phyloP scores from a whole-genome alignment of 2,113 vertebrate genomes.

The Tragulus kanchil region DNA sequence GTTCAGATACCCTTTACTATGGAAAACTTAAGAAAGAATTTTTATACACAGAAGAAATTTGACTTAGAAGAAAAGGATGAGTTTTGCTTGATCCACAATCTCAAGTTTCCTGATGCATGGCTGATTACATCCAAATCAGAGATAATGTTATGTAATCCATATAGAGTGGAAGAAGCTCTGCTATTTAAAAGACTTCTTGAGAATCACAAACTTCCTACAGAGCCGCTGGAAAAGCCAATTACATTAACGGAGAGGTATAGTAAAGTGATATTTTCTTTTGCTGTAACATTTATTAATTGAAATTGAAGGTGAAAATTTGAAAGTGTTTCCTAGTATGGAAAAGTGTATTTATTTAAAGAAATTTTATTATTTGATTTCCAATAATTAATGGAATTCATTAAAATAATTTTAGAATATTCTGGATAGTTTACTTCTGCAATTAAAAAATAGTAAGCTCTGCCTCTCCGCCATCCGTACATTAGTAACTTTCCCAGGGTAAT shows the following conservation, averaged over 20 bases:
- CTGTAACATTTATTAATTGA: conserved; percentile 28
- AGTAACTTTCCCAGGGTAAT: neutral
- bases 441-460: neutral
- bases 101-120: conserved; percentile 94
- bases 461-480: neutral
- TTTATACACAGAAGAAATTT: conserved; percentile 85
- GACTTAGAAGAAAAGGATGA: conserved; percentile 80
- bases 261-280: conserved; percentile 46
- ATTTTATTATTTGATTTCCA: conserved; percentile 18
- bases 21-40: conserved; percentile 87
- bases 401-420: conserved; percentile 31
- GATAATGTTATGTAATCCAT: conserved; percentile 94
- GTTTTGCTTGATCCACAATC: conserved; percentile 90
- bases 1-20: conserved; percentile 91
- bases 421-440: neutral
- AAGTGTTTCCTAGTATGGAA: neutral
- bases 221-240: conserved; percentile 92
- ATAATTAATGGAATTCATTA: neutral
- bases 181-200: conserved; percentile 94
- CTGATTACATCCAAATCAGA: conserved; percentile 91
- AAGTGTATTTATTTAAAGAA: conserved; percentile 31
- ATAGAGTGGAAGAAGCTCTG: conserved; percentile 95
- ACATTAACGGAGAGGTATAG: conserved; percentile 94
- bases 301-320: conserved; percentile 38
- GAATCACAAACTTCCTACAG: conserved; percentile 93